Evolutionary conservation across 2,113 vertebrate genomes (phyloP).

Genomic region (Herpetotheres cachinnans): DNA sequence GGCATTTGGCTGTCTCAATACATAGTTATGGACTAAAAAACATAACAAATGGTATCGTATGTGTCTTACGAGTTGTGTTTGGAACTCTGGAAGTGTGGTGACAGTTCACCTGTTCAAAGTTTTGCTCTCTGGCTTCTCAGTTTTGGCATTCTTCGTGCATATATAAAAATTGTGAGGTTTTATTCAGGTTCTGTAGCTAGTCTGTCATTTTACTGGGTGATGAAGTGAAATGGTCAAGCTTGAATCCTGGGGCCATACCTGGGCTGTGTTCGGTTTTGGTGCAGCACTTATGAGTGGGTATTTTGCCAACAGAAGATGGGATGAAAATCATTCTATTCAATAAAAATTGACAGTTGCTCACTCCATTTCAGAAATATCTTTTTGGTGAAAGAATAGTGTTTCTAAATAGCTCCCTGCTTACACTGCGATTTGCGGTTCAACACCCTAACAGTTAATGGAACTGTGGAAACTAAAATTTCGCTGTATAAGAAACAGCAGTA

Average conservation of each 20-base stretch:
- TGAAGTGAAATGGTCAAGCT: neutral
- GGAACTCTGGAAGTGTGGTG: neutral
- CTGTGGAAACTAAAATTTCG: neutral
- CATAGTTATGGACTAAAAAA: neutral
- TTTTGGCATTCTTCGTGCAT: neutral
- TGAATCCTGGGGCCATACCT: neutral
- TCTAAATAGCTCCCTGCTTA: neutral
- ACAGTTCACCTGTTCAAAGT: neutral
- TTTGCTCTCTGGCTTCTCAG: neutral
- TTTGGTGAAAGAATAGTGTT: neutral
- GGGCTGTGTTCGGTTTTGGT: neutral
- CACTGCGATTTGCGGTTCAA: neutral
- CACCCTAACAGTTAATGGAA: neutral
- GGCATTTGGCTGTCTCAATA: neutral
- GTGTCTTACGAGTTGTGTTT: neutral
- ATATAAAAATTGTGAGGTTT: neutral
- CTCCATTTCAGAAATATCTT: neutral
- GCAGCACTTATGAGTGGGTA: accelerated
- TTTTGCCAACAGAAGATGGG: neutral
- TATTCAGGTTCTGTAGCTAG: neutral
- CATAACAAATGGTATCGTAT: neutral
- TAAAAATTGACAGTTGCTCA: neutral
- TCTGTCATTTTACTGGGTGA: neutral
- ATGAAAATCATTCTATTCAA: neutral
- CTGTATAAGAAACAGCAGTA: neutral